Conservation (phyloP, 2,888 invertebrate genomes). For the Gisinianus flammeolus region DNA sequence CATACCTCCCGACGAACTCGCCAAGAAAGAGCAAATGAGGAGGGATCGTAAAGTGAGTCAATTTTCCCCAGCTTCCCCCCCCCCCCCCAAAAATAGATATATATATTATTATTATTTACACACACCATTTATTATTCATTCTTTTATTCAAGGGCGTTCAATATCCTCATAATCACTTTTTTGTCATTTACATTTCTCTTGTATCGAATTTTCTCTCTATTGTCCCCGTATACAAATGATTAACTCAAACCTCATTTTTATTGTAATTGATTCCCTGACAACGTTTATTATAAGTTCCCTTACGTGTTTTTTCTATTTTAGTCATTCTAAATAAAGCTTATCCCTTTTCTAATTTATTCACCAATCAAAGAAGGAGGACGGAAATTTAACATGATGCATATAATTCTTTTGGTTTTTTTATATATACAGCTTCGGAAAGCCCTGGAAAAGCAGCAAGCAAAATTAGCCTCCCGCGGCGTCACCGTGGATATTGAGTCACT, state of each 20-base stretch:
- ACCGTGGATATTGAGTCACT: constrained; percentile 85
- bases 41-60: constrained; percentile 73
- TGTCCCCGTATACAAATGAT: too few species aligned
- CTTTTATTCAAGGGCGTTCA: neutral
- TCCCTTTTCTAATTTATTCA: neutral
- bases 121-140: neutral
- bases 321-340: too few species aligned
- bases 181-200: neutral
- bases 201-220: neutral
- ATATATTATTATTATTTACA: constrained; percentile 6
- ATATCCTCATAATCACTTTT: neutral
- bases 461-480: constrained; percentile 77
- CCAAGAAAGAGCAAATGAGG: constrained; percentile 84
- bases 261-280: too few species aligned
- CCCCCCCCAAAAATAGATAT: too few species aligned
- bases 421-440: constrained; percentile 86
- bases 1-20: constrained; percentile 87
- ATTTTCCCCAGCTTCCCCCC: too few species aligned
- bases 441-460: constrained; percentile 88
- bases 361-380: too few species aligned
- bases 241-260: too few species aligned
- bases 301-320: too few species aligned
- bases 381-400: too few species aligned
- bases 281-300: too few species aligned
- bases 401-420: too few species aligned